These are phyloP conservation scores for Epirrhoe tristata DNA, from an alignment of 2,888 invertebrate genomes.

Conservation along the genomic window DNA sequence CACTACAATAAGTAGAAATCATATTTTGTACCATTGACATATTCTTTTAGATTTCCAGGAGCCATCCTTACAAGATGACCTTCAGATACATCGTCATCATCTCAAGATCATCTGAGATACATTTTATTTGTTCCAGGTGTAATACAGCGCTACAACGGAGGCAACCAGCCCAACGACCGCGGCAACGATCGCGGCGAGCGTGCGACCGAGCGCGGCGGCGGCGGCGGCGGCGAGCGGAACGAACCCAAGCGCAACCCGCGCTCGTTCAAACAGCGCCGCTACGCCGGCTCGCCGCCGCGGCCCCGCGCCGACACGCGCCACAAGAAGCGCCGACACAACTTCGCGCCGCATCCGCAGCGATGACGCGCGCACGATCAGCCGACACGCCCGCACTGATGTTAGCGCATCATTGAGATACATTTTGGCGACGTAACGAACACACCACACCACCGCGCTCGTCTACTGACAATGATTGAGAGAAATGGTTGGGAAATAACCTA, in stretches of 20 bases:
- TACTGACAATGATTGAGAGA: too few species aligned
- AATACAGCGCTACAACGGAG: conserved; percentile 66
- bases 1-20: too few species aligned
- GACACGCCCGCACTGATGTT: neutral
- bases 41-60: too few species aligned
- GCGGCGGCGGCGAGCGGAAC: conserved; percentile 11
- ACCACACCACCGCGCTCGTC: too few species aligned
- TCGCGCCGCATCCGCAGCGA: conserved; percentile 61
- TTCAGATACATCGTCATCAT: too few species aligned
- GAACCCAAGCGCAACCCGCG: conserved; percentile 45
- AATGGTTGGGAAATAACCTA: too few species aligned
- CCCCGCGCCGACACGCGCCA: conserved; percentile 45
- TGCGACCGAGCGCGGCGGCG: neutral
- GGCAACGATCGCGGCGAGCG: neutral
- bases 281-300: conserved; percentile 46
- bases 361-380: conserved; percentile 47
- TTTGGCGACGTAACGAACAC: neutral
- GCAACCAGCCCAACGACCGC: conserved; percentile 21
- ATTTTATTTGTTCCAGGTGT: conserved; percentile 58
- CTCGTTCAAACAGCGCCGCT: conserved; percentile 66
- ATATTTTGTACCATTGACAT: too few species aligned
- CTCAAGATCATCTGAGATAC: too few species aligned
- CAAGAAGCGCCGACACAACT: conserved; percentile 60
- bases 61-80: too few species aligned
- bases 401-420: too few species aligned